Conservation (phyloP, 1,140 invertebrate species). For the Amphibalanus amphitrite region DNA sequence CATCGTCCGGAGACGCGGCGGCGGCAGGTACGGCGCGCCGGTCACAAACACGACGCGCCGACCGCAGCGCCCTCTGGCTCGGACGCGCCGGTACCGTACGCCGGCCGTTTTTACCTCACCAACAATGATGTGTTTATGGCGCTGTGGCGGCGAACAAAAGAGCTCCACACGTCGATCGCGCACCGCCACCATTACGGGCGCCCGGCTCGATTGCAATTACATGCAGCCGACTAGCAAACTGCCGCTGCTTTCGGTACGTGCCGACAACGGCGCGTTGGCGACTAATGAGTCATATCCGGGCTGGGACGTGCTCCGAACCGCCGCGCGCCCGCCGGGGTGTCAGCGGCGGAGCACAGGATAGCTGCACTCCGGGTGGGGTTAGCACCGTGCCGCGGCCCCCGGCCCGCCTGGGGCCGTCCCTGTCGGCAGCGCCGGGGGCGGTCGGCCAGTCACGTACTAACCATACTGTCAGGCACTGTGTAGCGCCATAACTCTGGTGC, state of each 20-base stretch:
- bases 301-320: background rate
- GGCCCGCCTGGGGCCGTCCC: no score
- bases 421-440: no score
- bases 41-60: no score
- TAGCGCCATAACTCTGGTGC: no score
- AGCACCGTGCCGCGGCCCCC: background rate
- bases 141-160: background rate
- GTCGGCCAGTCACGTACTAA: no score
- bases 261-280: background rate
- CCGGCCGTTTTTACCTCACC: background rate
- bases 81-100: no score
- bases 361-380: background rate
- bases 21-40: no score
- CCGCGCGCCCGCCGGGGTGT: no score
- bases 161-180: background rate
- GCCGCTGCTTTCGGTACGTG: background rate
- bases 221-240: background rate
- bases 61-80: no score
- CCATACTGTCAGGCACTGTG: no score
- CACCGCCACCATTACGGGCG: background rate
- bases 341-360: no score
- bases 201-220: background rate
- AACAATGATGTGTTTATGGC: background rate
- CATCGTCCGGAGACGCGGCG: no score
- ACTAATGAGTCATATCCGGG: background rate